Evolutionary conservation across 1,140 invertebrate species (phyloP), one percentile per base, ranked within the genome.

Genomic region (Cardiocondyla obscurior): DNA sequence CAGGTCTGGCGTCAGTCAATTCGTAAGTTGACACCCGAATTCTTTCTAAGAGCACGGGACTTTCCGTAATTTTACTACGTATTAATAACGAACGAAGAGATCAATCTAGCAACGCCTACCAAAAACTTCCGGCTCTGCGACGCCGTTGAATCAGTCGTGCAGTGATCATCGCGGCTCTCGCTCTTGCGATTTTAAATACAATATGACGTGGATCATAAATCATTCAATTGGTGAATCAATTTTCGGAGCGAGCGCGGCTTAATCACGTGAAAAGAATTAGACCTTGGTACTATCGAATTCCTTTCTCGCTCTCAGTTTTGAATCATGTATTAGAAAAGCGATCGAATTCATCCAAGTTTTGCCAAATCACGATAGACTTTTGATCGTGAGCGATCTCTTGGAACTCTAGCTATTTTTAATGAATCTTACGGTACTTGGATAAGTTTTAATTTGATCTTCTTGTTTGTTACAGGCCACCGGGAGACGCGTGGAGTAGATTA

Each of bases 401-500:
- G 82, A 73, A 83, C 70, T 88, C 76, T 60, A 33, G 46, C 84
- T 73, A 83, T 72, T 88, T 58, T 10, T 60, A 79, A 53, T 25
- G 19, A 51, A 30, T 53, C 4, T 82, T 81, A 19, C n/a, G 39
- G 58, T 22, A 36, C 8, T 62, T 76, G 19, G 90, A 55, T 2
- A 7, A 79, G 8, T 6, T 16, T 79, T 22, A 67, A 67, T 10
- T 67, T 16, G 46, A 77, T 28, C 16, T 1, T 53, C 14, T 67
- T 3, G 91, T 90, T 90, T 92, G 86, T 92, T 94, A 44, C 94
- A 98, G 97, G 73, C 95, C 95, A 36, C 94, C 96, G 62, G 96
- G 96, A 81, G 97, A 98, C 93, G 96, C 96, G 1, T 98, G 97
- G 97, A 95, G 95, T 84, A 95, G 96, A 91, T 92, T 98, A 55